Evolutionary conservation across 2,797 vertebrate species (phyloP).

Genomic region (Anguilla megastoma): DNA sequence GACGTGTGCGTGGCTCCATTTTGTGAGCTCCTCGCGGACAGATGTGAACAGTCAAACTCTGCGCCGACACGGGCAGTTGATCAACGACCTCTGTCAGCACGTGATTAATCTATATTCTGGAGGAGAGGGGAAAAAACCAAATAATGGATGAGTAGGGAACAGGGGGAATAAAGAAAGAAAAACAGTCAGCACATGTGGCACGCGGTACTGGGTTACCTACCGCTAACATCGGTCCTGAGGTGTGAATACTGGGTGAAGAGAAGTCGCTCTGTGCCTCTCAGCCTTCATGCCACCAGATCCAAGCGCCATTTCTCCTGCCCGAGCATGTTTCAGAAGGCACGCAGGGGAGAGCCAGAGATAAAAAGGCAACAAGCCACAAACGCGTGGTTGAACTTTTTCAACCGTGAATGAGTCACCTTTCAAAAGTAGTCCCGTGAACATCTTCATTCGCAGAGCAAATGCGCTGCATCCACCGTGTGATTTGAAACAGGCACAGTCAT

Average conservation of each 20-base stretch:
- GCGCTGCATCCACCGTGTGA: background rate
- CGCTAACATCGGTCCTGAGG: background rate
- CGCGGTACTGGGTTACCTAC: background rate
- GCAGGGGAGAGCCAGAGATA: background rate
- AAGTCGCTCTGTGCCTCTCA: background rate
- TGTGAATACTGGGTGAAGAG: background rate
- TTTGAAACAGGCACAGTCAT: background rate
- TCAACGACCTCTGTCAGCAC: conserved; percentile 20
- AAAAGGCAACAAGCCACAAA: background rate
- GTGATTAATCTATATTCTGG: conserved; percentile 14
- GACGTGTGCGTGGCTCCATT: background rate
- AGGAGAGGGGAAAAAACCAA: background rate
- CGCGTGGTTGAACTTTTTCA: background rate
- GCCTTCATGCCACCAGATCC: background rate
- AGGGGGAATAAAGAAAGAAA: background rate
- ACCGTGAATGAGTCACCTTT: background rate
- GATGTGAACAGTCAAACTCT: conserved; percentile 12
- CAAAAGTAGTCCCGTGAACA: background rate
- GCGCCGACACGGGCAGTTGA: background rate
- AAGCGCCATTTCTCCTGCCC: background rate
- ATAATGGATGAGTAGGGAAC: background rate
- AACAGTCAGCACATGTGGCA: background rate
- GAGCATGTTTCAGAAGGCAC: background rate
- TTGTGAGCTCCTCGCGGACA: background rate
- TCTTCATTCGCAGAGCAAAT: background rate